These are phyloP conservation scores for Malurus splendens DNA, from an alignment of 2,797 vertebrate genomes.

Conservation along the genomic window DNA sequence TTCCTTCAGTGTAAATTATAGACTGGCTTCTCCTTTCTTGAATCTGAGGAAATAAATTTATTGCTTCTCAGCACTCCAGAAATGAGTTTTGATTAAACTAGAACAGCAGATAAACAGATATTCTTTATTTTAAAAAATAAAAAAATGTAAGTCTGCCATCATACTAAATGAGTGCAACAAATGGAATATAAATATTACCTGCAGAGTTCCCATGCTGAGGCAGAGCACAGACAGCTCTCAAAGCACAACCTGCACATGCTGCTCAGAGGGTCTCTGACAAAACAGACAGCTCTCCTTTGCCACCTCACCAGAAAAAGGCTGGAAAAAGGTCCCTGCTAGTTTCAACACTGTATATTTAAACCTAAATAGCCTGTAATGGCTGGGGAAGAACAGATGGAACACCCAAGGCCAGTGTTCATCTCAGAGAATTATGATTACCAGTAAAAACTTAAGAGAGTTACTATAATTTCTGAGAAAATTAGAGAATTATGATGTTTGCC, in stretches of 20 bases:
- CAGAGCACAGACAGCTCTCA: neutral
- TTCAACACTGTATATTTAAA: neutral
- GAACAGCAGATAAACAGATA: neutral
- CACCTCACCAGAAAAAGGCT: neutral
- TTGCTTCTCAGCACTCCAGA: constrained; percentile 28
- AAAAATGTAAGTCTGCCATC: neutral
- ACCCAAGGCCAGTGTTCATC: neutral
- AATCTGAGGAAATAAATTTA: constrained; percentile 31
- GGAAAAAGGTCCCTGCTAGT: neutral
- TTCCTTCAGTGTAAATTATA: constrained; percentile 58
- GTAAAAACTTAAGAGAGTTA: neutral
- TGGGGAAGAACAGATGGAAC: neutral
- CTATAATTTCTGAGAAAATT: neutral
- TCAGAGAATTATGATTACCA: neutral
- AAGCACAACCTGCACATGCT: neutral
- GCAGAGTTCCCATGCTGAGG: neutral
- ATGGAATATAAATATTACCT: neutral
- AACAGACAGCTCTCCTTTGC: neutral
- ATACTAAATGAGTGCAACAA: neutral
- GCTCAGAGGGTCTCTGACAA: neutral
- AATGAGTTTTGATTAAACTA: constrained; percentile 13
- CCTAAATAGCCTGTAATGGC: neutral
- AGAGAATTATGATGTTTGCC: neutral
- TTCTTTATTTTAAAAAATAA: neutral
- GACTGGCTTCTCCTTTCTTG: constrained; percentile 8